A percentile compares a stretch with the other conserved stretches of the same genome.
Evolutionary conservation across 2,888 invertebrate species (phyloP).

Genomic region (Lepidochitona cinerea): DNA sequence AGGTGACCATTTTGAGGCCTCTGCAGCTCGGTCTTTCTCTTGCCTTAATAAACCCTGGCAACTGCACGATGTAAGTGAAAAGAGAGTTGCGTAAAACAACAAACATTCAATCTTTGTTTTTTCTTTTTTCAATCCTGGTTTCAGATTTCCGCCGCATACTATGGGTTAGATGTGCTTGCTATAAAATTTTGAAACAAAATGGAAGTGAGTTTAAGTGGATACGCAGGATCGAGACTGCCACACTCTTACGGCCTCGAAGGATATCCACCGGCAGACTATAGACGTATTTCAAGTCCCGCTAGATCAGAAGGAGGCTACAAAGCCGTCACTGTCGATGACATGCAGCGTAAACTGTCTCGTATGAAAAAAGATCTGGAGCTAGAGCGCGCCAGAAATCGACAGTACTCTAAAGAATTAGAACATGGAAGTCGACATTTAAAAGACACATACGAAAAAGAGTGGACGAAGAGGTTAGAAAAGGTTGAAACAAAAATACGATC

Average conservation of each 20-base stretch:
- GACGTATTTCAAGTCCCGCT: not conserved
- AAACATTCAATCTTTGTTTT: too few relatives aligned
- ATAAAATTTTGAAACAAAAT: too few relatives aligned
- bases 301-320: not conserved
- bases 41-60: too few relatives aligned
- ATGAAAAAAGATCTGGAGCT: conserved; percentile 3
- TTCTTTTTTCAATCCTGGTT: too few relatives aligned
- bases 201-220: not conserved
- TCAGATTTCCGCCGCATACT: too few relatives aligned
- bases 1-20: too few relatives aligned
- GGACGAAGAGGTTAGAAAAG: not conserved
- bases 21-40: too few relatives aligned
- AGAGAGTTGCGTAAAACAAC: too few relatives aligned
- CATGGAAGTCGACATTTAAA: not conserved
- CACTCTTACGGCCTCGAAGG: not conserved
- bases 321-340: not conserved
- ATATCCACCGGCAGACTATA: not conserved
- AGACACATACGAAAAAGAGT: not conserved
- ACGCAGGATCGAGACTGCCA: not conserved
- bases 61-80: too few relatives aligned
- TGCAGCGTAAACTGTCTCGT: not conserved
- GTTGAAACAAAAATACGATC: not conserved
- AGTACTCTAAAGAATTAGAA: not conserved
- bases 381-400: not conserved
- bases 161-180: too few relatives aligned